Base-by-base conservation (phyloP, 2,888 invertebrate species). In the Rapana venosa region DNA sequence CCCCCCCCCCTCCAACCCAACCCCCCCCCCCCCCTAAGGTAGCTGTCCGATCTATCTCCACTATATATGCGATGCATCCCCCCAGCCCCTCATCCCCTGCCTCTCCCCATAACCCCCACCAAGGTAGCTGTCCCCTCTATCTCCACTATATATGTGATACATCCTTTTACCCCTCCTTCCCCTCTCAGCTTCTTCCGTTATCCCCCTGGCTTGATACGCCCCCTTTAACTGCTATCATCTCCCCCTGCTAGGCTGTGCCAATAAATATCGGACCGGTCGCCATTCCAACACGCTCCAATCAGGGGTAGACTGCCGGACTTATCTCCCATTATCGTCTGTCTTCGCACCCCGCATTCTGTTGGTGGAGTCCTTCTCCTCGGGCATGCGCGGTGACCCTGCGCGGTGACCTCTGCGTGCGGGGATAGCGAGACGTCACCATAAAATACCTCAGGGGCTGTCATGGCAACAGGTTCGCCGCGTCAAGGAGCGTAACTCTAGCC, bases 401-500 rank as follows among this genome's bases (percentile, higher is more conserved):
- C 79, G 22, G 79, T 35, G 79, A 26, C 79, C 79, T 32, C 79
- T 79, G 32, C 35, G 32, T 79, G n/a, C 8, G 79, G 1, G 79
- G 79, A 79, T 79, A 79, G 79, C 79, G 79, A 35, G 32, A 79
- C 79, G 79, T 79, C 79, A 79, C 35, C 79, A 32, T 79, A 79
- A 79, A 79, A 22, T 22, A 79, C 17, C 79, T 4, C 17, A 32
- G 74, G 74, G 74, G 79, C 79, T 79, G 79, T 79, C 79, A 79
- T 79, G 79, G 79, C 79, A 79, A 79, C 79, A 79, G 79, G 79
- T 35, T 79, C 32, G 79, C 79, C 15, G 79, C 79, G 79, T 79
- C 79, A 79, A 87, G 66, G 87, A 87, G n/a, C 20, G 87, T 56
- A 79, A 79, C 79, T 79, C 79, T 79, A 79, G 47, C 47, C 35